phyloP scores from a whole-genome alignment of 2,113 vertebrate species.

The Macaca nemestrina region DNA sequence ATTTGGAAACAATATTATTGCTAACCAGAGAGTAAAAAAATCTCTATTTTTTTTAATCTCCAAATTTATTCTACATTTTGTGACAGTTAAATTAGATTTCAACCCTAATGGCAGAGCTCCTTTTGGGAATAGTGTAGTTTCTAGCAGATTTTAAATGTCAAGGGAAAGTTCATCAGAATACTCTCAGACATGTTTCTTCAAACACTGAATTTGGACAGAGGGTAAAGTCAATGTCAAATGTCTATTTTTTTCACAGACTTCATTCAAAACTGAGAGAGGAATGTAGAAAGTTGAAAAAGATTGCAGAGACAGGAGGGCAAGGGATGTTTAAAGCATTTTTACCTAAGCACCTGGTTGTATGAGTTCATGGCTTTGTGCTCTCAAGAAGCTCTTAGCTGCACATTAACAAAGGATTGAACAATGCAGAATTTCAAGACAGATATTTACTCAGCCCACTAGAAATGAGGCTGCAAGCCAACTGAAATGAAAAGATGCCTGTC shows the following conservation, averaged over 20 bases:
- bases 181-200: conserved; percentile 48
- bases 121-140: conserved; percentile 14
- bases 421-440: neutral
- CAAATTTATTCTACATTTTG: conserved; percentile 49
- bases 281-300: neutral
- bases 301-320: neutral
- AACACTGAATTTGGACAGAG: conserved; percentile 48
- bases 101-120: neutral
- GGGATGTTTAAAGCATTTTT: neutral
- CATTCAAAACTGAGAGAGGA: conserved; percentile 16
- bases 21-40: conserved; percentile 51
- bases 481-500: neutral
- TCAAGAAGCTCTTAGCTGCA: neutral
- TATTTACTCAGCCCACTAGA: neutral
- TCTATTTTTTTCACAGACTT: conserved; percentile 54
- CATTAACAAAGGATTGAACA: neutral
- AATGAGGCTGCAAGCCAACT: neutral
- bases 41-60: neutral
- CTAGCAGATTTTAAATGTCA: conserved; percentile 67
- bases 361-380: neutral
- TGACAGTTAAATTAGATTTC: conserved; percentile 47
- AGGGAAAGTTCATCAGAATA: conserved; percentile 52
- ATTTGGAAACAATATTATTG: conserved; percentile 46
- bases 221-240: conserved; percentile 62
- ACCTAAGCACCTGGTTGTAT: neutral